Evolutionary conservation across 37 sponge, comb jelly and placozoan species (phyloP).

Genomic region (Mnemiopsis leidyi): DNA sequence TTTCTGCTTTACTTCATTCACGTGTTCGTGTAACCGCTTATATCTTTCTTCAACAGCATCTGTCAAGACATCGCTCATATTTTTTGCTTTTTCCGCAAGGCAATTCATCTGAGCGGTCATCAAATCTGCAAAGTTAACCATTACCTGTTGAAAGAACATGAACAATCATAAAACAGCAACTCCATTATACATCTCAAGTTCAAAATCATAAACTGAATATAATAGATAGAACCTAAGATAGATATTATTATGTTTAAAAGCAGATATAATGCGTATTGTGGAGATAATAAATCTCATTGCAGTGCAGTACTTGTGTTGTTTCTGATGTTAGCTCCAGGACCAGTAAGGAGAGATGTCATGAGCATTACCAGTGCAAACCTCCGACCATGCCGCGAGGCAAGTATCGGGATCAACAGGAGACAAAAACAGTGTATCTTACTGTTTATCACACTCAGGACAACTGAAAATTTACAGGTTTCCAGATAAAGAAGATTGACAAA

Average conservation of each 20-base stretch:
- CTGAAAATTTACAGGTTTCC: no score
- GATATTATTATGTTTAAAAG: no score
- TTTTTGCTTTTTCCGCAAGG: conserved; percentile 33
- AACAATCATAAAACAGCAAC: neutral
- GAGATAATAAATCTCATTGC: no score
- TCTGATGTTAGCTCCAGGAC: neutral
- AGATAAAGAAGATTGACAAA: no score
- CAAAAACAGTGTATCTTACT: conserved; percentile 12
- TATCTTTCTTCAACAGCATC: neutral
- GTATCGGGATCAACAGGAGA: neutral
- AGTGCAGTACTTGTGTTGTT: conserved; percentile 16
- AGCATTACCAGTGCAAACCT: neutral
- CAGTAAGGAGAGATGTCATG: neutral
- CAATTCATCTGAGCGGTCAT: conserved; percentile 18
- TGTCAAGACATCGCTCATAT: neutral
- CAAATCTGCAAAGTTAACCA: neutral
- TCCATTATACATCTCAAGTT: no score
- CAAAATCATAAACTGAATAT: no score
- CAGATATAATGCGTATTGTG: no score
- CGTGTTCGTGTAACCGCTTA: neutral
- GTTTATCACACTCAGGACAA: neutral
- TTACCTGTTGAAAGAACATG: neutral
- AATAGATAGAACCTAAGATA: no score
- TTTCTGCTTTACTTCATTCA: neutral
- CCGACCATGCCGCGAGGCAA: conserved; percentile 28